Evolutionary conservation across 2,888 invertebrate species (phyloP).

Genomic region (Epistrophe grossulariae): DNA sequence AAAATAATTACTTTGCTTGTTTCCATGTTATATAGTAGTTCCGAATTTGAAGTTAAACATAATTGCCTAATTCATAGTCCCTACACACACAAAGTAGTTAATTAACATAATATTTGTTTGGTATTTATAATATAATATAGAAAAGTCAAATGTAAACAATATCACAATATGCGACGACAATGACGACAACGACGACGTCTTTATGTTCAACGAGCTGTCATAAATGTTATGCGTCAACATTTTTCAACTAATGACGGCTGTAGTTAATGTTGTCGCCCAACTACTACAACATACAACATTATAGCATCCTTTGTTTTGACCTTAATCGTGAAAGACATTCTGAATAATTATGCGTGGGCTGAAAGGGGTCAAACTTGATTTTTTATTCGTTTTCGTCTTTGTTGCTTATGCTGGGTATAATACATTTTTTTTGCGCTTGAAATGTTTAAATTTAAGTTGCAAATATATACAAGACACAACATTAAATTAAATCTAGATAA

Average conservation of each 20-base stretch:
- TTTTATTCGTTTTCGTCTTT: too few species aligned
- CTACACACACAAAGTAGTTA: background rate
- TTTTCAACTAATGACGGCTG: constrained; percentile 9
- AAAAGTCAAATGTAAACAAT: background rate
- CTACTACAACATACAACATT: too few species aligned
- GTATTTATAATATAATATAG: background rate
- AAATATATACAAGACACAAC: too few species aligned
- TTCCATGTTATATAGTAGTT: background rate
- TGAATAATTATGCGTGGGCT: background rate
- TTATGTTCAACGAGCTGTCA: background rate
- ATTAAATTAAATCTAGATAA: too few species aligned
- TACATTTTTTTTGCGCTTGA: too few species aligned
- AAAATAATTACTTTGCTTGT: background rate
- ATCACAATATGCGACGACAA: background rate
- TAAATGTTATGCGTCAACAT: background rate
- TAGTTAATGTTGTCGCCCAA: background rate
- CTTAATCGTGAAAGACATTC: background rate
- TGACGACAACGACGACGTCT: too few species aligned
- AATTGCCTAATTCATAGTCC: background rate
- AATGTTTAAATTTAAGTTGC: too few species aligned
- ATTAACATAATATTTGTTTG: constrained; percentile 8
- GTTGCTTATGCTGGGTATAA: too few species aligned
- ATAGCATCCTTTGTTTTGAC: background rate
- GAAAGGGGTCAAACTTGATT: too few species aligned
- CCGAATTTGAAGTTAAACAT: background rate